Conservation (phyloP, 2,797 vertebrate genomes). For the Craterocephalus amniculus region DNA sequence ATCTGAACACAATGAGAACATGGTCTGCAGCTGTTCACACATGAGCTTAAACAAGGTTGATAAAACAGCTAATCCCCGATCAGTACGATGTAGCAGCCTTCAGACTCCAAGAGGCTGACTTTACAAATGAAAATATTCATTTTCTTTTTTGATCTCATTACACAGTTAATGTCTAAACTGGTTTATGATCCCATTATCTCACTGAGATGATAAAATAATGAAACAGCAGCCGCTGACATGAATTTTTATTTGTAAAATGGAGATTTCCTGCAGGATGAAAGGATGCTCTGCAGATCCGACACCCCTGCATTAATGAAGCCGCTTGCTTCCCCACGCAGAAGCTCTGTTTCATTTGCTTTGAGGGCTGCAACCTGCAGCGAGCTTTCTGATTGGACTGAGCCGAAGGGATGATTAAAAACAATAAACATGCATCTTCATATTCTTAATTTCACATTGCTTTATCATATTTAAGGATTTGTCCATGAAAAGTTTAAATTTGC, state of each 20-base stretch:
- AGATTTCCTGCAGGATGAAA: constrained; percentile 24
- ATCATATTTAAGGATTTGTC: no score
- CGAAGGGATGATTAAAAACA: no score
- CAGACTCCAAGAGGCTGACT: constrained; percentile 12
- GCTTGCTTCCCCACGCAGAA: constrained; percentile 1
- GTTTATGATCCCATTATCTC: not conserved
- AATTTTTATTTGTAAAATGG: no score
- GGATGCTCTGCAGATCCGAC: constrained; percentile 4
- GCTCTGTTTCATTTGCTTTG: not conserved
- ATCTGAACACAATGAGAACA: constrained; percentile 12
- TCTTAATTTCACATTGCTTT: no score
- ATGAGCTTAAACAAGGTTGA: constrained; percentile 17
- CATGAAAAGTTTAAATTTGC: no score
- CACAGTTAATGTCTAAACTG: constrained; percentile 29
- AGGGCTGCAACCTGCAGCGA: not conserved
- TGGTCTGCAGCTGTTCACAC: constrained; percentile 28
- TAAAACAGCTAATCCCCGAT: constrained; percentile 34
- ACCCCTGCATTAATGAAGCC: constrained; percentile 20
- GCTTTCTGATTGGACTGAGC: no score
- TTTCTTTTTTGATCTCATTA: constrained; percentile 34
- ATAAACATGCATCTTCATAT: no score
- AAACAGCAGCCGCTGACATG: no score
- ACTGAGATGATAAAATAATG: constrained; percentile 30
- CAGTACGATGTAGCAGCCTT: constrained; percentile 47
- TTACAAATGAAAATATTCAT: not conserved